Percentiles rank a stretch among this genome's conserved stretches.
Conservation (phyloP, 2,797 vertebrate species). For the Sitta carolinensis region DNA sequence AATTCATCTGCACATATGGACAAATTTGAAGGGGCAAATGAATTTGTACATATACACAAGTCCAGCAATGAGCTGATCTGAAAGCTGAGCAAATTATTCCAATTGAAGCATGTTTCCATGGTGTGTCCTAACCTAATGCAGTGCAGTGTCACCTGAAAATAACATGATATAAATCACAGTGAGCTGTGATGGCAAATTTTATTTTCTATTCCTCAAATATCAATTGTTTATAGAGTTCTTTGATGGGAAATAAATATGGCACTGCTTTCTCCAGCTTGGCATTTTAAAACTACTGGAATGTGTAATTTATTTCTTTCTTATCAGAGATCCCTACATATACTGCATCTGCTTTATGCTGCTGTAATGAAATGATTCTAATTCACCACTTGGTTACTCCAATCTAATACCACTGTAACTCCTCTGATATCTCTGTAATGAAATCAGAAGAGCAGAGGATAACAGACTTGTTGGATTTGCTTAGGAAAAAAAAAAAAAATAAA, state of each 20-base stretch:
- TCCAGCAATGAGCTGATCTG: background rate
- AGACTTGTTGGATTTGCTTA: background rate
- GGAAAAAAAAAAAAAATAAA: accelerated
- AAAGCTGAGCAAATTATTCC: background rate
- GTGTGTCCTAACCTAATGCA: background rate
- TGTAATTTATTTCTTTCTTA: background rate
- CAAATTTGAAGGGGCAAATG: background rate
- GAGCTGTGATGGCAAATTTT: background rate
- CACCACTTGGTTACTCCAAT: background rate
- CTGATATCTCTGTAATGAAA: background rate
- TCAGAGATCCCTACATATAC: background rate
- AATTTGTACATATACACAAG: background rate
- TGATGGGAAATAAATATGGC: background rate
- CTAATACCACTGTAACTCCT: background rate
- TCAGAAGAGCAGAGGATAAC: background rate
- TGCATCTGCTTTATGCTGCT: background rate
- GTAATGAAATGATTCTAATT: background rate
- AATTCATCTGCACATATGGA: background rate
- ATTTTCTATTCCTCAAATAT: background rate
- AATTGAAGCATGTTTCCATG: background rate
- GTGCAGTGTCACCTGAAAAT: background rate
- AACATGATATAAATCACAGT: background rate
- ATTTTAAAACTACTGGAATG: background rate
- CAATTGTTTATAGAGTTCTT: background rate
- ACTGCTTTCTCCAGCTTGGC: background rate